A percentile compares a stretch with the other conserved stretches of the same genome.
Evolutionary conservation across 2,797 vertebrate genomes (phyloP).

Genomic region (Acrossocheilus wenchowensis): DNA sequence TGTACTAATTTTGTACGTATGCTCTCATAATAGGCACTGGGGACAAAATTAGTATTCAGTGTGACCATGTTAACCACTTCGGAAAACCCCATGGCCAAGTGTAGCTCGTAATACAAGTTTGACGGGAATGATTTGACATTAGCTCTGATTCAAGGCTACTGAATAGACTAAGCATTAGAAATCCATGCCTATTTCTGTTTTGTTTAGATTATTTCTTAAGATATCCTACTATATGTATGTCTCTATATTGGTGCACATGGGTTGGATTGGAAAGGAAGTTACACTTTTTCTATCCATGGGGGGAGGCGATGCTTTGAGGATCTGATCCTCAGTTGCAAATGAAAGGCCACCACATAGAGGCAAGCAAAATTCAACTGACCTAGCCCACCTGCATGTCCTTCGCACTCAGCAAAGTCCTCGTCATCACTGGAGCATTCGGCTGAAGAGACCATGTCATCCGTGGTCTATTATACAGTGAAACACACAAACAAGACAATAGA

Average conservation of each 20-base stretch:
- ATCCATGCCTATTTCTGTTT: slow-evolving; percentile 33
- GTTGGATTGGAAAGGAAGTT: slow-evolving; percentile 66
- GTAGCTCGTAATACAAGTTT: slow-evolving; percentile 71
- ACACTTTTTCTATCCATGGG: slow-evolving; percentile 87
- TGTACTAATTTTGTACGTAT: slow-evolving; percentile 84
- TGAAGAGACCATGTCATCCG: slow-evolving; percentile 93
- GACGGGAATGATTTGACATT: slow-evolving; percentile 54
- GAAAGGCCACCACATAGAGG: slow-evolving; percentile 75
- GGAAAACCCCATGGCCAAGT: slow-evolving; percentile 89
- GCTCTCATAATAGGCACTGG: slow-evolving; percentile 55
- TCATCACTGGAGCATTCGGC: slow-evolving; percentile 98
- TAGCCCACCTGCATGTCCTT: slow-evolving; percentile 97
- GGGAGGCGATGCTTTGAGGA: slow-evolving; percentile 88
- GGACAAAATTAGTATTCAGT: slow-evolving; percentile 85
- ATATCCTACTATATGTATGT: slow-evolving; percentile 70
- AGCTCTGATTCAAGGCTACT: slow-evolving; percentile 41
- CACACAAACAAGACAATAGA: slow-evolving; percentile 59
- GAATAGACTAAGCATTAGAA: slow-evolving; percentile 60
- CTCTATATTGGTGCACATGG: slow-evolving; percentile 80
- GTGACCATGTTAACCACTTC: slow-evolving; percentile 86
- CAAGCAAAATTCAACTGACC: slow-evolving; percentile 96
- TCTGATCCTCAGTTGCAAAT: slow-evolving; percentile 83
- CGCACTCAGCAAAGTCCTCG: slow-evolving; percentile 98
- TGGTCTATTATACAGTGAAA: slow-evolving; percentile 62
- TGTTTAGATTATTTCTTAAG: slow-evolving; percentile 17